Conservation (phyloP, 2,888 invertebrate genomes). For the Epirrhoe alternata region DNA sequence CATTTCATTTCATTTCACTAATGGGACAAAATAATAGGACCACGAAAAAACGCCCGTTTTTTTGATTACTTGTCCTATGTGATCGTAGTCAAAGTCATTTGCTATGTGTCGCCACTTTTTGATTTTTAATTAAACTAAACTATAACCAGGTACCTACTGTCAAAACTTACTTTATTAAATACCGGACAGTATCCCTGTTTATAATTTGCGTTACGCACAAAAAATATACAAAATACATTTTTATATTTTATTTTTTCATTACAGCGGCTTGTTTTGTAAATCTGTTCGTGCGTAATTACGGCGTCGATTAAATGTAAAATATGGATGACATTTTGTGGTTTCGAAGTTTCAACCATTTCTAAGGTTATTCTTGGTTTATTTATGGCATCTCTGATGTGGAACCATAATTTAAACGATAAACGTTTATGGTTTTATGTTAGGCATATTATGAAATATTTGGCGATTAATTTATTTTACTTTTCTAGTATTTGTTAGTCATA, state of each 20-base stretch:
- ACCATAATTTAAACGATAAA: neutral
- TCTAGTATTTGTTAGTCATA: neutral
- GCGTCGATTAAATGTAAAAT: conserved; percentile 28
- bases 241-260: conserved; percentile 21
- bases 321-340: conserved; percentile 27
- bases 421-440: neutral
- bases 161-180: neutral
- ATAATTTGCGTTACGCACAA: conserved; percentile 18
- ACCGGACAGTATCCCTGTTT: neutral
- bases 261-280: conserved; percentile 24
- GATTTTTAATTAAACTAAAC: too few species aligned
- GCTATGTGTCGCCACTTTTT: too few species aligned
- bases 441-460: neutral
- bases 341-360: conserved; percentile 10
- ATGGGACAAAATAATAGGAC: too few species aligned
- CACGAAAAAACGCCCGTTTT: too few species aligned
- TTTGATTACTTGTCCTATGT: too few species aligned
- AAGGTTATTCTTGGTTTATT: conserved; percentile 6
- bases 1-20: too few species aligned
- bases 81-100: too few species aligned
- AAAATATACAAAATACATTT: conserved; percentile 2
- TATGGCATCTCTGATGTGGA: conserved; percentile 9
- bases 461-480: neutral
- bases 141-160: too few species aligned
- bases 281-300: conserved; percentile 27